phyloP scores from a whole-genome alignment of 2,888 invertebrate genomes.

The Amphipoea lucens region DNA sequence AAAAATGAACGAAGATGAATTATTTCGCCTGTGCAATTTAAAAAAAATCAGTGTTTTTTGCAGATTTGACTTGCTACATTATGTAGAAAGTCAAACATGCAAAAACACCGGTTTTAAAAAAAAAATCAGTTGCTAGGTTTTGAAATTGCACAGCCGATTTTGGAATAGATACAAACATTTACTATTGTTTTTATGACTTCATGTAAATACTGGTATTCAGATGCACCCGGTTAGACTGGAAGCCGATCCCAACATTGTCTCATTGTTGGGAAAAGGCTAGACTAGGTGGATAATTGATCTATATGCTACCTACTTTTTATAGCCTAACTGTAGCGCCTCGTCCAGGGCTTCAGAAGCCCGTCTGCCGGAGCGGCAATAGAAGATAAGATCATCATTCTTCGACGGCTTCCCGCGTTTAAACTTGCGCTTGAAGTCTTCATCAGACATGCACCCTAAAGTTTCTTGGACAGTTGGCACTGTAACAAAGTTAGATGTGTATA shows the following conservation, averaged over 20 bases:
- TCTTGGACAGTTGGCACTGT: constrained; percentile 80
- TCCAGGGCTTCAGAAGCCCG: constrained; percentile 83
- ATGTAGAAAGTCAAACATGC: no score
- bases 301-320: constrained; percentile 78
- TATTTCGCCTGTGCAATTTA: no score
- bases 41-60: no score
- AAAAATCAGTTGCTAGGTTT: no score
- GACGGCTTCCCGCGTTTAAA: constrained; percentile 82
- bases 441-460: constrained; percentile 80
- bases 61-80: no score
- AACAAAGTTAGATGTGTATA: constrained; percentile 53
- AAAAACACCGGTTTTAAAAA: no score
- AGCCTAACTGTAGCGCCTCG: constrained; percentile 85
- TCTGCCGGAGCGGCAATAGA: constrained; percentile 85
- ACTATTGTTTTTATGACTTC: neutral
- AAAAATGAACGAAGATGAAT: neutral
- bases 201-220: neutral
- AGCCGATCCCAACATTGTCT: neutral
- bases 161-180: neutral
- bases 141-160: no score
- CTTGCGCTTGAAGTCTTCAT: constrained; percentile 81
- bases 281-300: neutral
- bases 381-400: constrained; percentile 83
- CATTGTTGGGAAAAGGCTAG: neutral
- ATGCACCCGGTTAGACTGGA: neutral